phyloP scores from a whole-genome alignment of 37 sponge, comb jelly and placozoan genomes.

The Amphimedon queenslandica region DNA sequence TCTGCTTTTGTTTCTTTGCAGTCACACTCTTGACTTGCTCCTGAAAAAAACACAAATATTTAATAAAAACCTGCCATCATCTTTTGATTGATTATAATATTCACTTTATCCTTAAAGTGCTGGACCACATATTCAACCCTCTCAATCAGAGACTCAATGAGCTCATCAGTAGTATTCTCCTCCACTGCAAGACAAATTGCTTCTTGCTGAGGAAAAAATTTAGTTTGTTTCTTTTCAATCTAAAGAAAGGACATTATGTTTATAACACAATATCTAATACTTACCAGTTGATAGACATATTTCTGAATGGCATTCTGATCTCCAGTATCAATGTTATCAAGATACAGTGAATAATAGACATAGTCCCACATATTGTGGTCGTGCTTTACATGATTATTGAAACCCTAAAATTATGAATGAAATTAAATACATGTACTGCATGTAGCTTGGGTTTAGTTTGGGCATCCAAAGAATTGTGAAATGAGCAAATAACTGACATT shows the following conservation, averaged over 20 bases:
- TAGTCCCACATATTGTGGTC: conserved; percentile 82
- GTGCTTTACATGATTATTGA: conserved; percentile 54
- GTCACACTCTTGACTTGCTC: background rate
- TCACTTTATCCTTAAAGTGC: conserved; percentile 24
- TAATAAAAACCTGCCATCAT: no score
- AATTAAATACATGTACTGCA: background rate
- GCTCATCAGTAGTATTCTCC: conserved; percentile 30
- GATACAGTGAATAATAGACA: conserved; percentile 56
- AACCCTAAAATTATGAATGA: conserved; percentile 33
- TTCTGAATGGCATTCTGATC: conserved; percentile 63
- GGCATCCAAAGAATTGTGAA: no score
- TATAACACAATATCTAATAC: background rate
- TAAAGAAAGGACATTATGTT: conserved; percentile 8
- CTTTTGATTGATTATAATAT: no score
- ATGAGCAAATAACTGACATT: background rate
- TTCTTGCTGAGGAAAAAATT: conserved; percentile 50
- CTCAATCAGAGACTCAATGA: conserved; percentile 39
- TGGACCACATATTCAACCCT: conserved; percentile 31
- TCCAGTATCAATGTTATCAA: conserved; percentile 59
- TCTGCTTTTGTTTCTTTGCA: background rate
- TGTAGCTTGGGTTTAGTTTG: no score
- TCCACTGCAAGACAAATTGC: conserved; percentile 40
- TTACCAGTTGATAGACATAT: conserved; percentile 50
- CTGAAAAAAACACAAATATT: background rate
- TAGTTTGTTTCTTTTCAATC: conserved; percentile 34